Base-by-base conservation (phyloP, 2,113 vertebrate species). In the Tursiops truncatus region DNA sequence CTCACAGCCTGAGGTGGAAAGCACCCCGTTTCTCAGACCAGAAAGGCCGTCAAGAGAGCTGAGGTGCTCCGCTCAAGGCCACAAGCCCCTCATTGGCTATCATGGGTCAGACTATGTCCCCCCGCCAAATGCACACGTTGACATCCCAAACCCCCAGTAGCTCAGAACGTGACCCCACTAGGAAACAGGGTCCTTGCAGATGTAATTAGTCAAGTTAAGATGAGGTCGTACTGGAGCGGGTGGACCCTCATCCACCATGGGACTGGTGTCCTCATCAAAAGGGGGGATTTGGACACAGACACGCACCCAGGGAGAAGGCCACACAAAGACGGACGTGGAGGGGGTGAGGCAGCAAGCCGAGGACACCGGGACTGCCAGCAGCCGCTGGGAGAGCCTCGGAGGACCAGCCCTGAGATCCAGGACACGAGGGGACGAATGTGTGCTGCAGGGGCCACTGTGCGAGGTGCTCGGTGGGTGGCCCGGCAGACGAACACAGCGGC, bases 401-500 rank as follows among this genome's bases (percentile, higher is more conserved):
- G 65, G 5, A 47, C 33, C 73, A 10, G 73, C 53, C 3, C 1
- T 9, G 18, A 21, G 47, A 38, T 47, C 11, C 84, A 10, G 28
- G 60, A 33, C 14, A 8, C 0, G 50, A 87, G 47, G 53, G 63
- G 3, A 2, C 20, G 0, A 8, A 3, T 0, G 11, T 41, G 8
- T 20, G 58, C 18, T 10, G 33, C 17, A 1, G 50, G 56, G 56
- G 18, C 56, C 56, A 8, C 9, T 3, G 2, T 5, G 58, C 1
- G 1, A 0, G 9, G 58, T 8, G 36, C 80, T 44, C 28, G 80
- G 9, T 1, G 6, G 15, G 15, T 5, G 58, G 58, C 10, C 36
- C 18, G 0, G 58, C 58, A 44, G 81, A 33, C 0, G 5, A 3
- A 0, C 7, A 3, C 38, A 1, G 17, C 3, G 15, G 58, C 12